Conservation (phyloP, 2,888 invertebrate species). For the Trissoscelio sp. region DNA sequence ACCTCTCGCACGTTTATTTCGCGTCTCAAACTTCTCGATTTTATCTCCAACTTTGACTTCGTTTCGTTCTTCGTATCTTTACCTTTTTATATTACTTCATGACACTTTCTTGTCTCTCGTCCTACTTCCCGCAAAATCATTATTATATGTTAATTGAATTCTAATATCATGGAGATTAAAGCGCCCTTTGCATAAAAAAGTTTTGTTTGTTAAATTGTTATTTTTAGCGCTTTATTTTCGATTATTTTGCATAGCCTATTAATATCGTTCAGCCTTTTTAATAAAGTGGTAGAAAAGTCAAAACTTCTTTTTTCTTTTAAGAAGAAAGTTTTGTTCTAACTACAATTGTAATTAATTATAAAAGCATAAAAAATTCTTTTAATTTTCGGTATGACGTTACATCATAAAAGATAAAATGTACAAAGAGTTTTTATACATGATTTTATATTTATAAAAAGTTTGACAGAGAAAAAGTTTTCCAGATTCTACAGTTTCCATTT, state of each 20-base stretch:
- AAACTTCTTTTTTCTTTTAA: background rate
- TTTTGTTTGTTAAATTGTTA: conserved; percentile 8
- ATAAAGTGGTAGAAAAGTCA: too few species aligned
- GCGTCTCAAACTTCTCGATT: conserved; percentile 52
- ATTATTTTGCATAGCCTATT: too few species aligned
- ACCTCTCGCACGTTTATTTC: conserved; percentile 46
- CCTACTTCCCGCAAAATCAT: conserved; percentile 29
- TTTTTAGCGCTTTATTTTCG: background rate
- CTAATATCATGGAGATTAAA: conserved; percentile 30
- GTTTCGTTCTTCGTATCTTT: conserved; percentile 37
- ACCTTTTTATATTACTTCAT: conserved; percentile 42
- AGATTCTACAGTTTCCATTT: too few species aligned
- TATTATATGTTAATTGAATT: conserved; percentile 44
- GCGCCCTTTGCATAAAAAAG: conserved; percentile 9
- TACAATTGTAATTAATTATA: background rate
- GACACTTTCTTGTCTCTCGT: conserved; percentile 42
- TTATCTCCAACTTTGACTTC: conserved; percentile 52
- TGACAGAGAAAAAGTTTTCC: too few species aligned
- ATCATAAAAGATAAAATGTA: background rate
- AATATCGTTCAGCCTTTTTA: too few species aligned
- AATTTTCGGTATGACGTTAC: background rate
- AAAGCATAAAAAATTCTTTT: background rate
- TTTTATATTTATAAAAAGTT: background rate
- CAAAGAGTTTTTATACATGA: background rate
- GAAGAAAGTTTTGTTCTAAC: background rate